Base-by-base conservation (phyloP, 92 coral and sea anemone species). In the Virgularia gustaviana region DNA sequence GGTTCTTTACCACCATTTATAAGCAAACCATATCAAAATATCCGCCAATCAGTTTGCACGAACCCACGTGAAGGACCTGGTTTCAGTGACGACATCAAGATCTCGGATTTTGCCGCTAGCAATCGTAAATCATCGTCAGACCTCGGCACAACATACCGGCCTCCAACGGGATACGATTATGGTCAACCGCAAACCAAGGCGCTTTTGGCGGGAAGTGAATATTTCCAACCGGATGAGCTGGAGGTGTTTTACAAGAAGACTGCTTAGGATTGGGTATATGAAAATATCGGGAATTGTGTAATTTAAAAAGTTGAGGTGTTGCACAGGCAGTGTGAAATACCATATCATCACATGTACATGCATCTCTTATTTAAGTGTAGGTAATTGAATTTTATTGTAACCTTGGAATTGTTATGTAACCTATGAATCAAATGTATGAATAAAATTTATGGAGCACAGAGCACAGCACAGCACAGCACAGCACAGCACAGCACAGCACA, bases 131-230 rank as follows among this genome's bases (percentile, higher is more conserved):
- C 75, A 0, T n/a, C 42, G 29, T 49, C 60, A 2, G 47, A 43
- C 16, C 47, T 68, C 23, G 75, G 75, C 22, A 49, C 49, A 24
- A 51, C 75, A 13, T 68, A 68, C 31, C 30, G 31, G 34, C 75
- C 61, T 5, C 75, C 75, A 0, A 3, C 0, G 2, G 75, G 75
- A 16, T 68, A 68, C 55, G 27, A 8, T 18, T 49, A 49, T 32
- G 62, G 57, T 10, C 60, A 51, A 33, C 1, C 6, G 0, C 49
- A 49, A 27, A 68, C 62, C 3, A 33, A 68, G 3, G 18, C 61
- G 18, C 51, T 68, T 22, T 33, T 68, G 31, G 75, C 75, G 33
- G 75, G 75, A 12, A 51, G 41, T 33, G 75, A 20, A 10, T 49
- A 3, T 19, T 68, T 68, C 22, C 16, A 16, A 24, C 75, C 75